Conservation (phyloP, 2,113 vertebrate species). For the Stegastes partitus region DNA sequence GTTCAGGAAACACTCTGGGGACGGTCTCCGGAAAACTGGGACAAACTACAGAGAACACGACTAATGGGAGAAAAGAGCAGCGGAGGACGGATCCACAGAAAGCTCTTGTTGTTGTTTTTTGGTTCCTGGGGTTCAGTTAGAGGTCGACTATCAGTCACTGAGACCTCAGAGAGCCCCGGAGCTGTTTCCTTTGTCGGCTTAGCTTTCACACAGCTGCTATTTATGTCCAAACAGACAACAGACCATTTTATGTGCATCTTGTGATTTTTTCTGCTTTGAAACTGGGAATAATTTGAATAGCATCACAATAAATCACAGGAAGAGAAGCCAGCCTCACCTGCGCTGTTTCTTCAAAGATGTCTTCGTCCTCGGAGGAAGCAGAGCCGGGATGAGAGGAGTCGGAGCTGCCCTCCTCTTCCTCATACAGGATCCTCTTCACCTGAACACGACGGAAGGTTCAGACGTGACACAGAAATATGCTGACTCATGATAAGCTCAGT, state of each 20-base stretch:
- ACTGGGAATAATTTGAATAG: too few relatives aligned
- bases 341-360: slow-evolving; percentile 98
- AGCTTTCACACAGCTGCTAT: neutral
- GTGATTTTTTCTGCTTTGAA: too few relatives aligned
- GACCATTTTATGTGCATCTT: too few relatives aligned
- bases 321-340: slow-evolving; percentile 74
- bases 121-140: too few relatives aligned
- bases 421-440: slow-evolving; percentile 94
- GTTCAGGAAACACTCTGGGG: neutral
- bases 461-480: neutral
- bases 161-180: too few relatives aligned
- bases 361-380: slow-evolving; percentile 96
- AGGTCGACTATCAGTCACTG: too few relatives aligned
- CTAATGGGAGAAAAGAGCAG: neutral
- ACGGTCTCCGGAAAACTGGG: neutral
- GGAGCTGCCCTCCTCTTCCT: slow-evolving; percentile 93
- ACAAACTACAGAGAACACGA: neutral
- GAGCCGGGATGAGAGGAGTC: slow-evolving; percentile 95
- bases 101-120: neutral
- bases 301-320: too few relatives aligned
- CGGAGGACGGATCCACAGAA: neutral
- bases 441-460: neutral
- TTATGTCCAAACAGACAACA: neutral
- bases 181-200: neutral
- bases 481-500: neutral